Percentiles rank a stretch among this genome's conserved stretches.
These are phyloP conservation scores for Graphium colonna DNA, from an alignment of 2,888 invertebrate species.

Conservation along the genomic window DNA sequence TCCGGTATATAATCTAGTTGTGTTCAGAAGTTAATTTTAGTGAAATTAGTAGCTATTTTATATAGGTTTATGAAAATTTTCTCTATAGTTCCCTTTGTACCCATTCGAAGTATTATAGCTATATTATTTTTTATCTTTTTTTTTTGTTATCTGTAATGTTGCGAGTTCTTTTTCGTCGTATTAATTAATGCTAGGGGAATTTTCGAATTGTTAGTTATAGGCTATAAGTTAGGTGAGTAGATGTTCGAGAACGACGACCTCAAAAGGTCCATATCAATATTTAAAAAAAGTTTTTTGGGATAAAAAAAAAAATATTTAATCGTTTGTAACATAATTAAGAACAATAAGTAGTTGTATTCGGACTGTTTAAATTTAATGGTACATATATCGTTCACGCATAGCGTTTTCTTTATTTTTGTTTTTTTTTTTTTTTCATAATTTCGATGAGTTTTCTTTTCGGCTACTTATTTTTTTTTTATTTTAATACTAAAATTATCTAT, in stretches of 20 bases:
- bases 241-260: constrained; percentile 56
- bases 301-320: constrained; percentile 58
- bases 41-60: constrained; percentile 53
- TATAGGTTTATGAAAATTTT: constrained; percentile 35
- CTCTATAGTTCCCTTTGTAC: constrained; percentile 59
- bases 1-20: too few species aligned
- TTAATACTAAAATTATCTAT: constrained; percentile 16
- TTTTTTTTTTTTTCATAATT: too few species aligned
- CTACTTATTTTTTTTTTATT: constrained; percentile 3
- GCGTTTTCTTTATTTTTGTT: constrained; percentile 61
- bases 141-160: neutral
- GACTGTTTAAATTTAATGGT: constrained; percentile 45
- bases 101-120: constrained; percentile 74
- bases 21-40: constrained; percentile 39
- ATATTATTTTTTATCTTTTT: constrained; percentile 20
- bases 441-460: constrained; percentile 45
- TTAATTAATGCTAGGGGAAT: constrained; percentile 51
- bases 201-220: constrained; percentile 59
- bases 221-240: constrained; percentile 45
- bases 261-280: constrained; percentile 79
- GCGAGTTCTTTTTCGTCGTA: too few species aligned
- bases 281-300: constrained; percentile 41
- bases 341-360: constrained; percentile 75
- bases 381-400: constrained; percentile 49
- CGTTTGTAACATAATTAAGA: constrained; percentile 70